Base-by-base conservation (phyloP, 2,113 vertebrate genomes). In the Tychaedon coryphoeus region DNA sequence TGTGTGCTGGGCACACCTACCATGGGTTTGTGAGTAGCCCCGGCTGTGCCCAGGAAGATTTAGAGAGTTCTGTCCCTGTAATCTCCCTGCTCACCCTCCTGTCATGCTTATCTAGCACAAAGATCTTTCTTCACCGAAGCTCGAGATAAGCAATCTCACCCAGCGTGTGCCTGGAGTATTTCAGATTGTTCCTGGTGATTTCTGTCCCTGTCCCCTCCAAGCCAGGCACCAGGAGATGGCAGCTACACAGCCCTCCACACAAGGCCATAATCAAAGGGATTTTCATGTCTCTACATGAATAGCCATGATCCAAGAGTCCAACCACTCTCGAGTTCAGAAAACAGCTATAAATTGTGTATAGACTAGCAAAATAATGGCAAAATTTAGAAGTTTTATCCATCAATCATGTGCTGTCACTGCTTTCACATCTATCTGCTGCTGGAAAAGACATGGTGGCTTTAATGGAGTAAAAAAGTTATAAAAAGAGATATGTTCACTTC, bases 51-150 rank as follows among this genome's bases (percentile, higher is more conserved):
- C 94, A 76, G 90, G 71, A 77, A 88, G 91, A 96, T 94, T 97
- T 92, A 93, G 87, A 83, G 71, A 83, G 74, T 70, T 69, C 81
- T 88, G 88, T 71, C 93, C 43, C 88, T 86, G 45, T 84, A 88
- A 94, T 96, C 81, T 95, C 81, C 70, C 60, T 82, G 25, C 92
- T 95, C 87, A 67, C 73, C 72, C 43, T 90, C 90, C 75, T 48
- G 84, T 78, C 92, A 83, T 62, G 60, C 90, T 94, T 95, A 96
- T 85, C 93, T 40, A 81, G 84, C 70, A 72, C 84, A 87, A 93
- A 94, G 94, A 93, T 51, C 76, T 94, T 86, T 91, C 89, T 96
- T 92, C 87, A 57, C 88, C 91, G 76, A 95, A 73, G 90, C 56
- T 95, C 88, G 92, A 93, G 91, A 91, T 23, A 93, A 89, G 76